Evolutionary conservation across 1,140 invertebrate genomes (phyloP).

Genomic region (Geopemphigus sp.): DNA sequence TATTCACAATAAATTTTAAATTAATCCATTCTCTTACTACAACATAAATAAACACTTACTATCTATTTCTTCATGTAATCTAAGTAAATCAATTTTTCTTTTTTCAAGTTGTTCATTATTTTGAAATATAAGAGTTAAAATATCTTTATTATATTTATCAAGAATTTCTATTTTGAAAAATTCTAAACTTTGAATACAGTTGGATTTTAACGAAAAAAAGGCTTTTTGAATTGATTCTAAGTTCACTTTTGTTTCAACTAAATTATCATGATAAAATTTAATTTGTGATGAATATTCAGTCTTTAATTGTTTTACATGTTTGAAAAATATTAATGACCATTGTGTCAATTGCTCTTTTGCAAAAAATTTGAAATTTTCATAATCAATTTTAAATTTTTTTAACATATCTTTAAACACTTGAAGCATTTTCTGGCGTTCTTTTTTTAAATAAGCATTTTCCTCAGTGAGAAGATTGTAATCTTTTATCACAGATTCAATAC

Average conservation of each 20-base stretch:
- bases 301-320: constrained; percentile 6
- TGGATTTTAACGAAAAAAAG: constrained; percentile 9
- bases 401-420: constrained; percentile 1
- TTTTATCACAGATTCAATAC: constrained; percentile 40
- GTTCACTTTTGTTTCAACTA: background rate
- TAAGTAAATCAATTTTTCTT: constrained; percentile 10
- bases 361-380: constrained; percentile 4
- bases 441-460: constrained; percentile 48
- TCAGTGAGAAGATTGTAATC: constrained; percentile 34
- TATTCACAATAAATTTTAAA: too few relatives aligned
- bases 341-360: background rate
- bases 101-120: constrained; percentile 36
- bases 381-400: constrained; percentile 30
- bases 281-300: constrained; percentile 9
- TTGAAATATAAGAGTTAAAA: background rate
- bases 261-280: constrained; percentile 10
- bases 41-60: background rate
- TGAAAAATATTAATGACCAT: constrained; percentile 1
- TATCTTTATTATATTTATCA: constrained; percentile 25
- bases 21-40: too few relatives aligned
- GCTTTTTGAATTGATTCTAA: background rate
- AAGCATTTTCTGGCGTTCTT: constrained; percentile 34
- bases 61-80: constrained; percentile 33
- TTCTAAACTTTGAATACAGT: constrained; percentile 9
- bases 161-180: constrained; percentile 24